Conservation (phyloP, 2,797 vertebrate genomes). For the Catamblyrhynchus diadema region DNA sequence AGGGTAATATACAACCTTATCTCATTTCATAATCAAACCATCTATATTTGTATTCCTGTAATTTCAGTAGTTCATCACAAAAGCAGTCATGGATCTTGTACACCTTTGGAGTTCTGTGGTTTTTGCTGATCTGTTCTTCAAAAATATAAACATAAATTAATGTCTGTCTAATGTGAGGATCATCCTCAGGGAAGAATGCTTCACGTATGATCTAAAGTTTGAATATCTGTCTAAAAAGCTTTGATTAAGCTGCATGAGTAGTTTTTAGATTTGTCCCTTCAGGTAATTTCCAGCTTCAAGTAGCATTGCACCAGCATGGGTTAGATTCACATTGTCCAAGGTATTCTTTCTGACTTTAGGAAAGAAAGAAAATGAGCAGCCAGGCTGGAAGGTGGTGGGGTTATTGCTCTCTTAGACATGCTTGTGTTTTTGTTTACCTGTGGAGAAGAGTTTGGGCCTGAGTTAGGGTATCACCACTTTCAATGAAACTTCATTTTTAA, state of each 20-base stretch:
- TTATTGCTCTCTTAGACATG: not conserved
- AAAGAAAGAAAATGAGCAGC: not conserved
- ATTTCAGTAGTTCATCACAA: not conserved
- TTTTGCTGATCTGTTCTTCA: not conserved
- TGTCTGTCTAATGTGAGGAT: not conserved
- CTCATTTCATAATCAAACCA: not conserved
- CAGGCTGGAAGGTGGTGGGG: not conserved
- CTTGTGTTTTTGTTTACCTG: not conserved
- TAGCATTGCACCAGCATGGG: not conserved
- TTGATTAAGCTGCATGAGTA: not conserved
- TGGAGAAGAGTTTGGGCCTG: not conserved
- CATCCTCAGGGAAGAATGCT: not conserved
- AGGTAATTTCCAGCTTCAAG: not conserved
- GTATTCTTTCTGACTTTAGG: not conserved
- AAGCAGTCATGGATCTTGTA: not conserved
- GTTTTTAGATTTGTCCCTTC: not conserved
- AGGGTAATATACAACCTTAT: not conserved
- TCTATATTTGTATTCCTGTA: not conserved
- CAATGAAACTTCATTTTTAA: not conserved
- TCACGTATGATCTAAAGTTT: not conserved
- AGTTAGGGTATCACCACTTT: not conserved
- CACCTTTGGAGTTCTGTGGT: not conserved
- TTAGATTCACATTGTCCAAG: not conserved
- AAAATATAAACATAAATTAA: not conserved
- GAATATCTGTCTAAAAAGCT: not conserved